Conservation (phyloP, 2,888 invertebrate species). For the Lottia scabra region DNA sequence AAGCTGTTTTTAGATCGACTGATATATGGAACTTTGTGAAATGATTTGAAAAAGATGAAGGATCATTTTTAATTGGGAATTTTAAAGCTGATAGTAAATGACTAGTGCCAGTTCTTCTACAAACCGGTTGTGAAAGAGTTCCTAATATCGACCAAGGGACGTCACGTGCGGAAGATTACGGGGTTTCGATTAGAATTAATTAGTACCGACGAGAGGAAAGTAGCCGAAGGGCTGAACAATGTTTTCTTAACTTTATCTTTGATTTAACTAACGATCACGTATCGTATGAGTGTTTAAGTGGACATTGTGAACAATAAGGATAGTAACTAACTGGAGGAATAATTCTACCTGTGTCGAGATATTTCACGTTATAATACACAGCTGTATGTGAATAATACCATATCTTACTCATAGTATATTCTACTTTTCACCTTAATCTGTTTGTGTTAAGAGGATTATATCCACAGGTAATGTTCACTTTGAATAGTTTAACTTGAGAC, state of each 20-base stretch:
- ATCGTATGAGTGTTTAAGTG: not conserved
- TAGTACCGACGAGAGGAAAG: not conserved
- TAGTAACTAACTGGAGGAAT: conserved; percentile 10
- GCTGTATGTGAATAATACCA: not conserved
- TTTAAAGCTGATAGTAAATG: not conserved
- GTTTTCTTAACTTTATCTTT: conserved; percentile 3
- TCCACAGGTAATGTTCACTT: not conserved
- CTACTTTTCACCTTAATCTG: not conserved
- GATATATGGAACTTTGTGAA: not conserved
- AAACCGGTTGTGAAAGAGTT: not conserved
- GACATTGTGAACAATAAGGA: not conserved
- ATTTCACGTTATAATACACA: not conserved
- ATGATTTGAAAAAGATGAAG: not conserved
- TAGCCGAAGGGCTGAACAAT: conserved; percentile 3
- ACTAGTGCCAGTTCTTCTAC: not conserved
- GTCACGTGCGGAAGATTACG: conserved; percentile 5
- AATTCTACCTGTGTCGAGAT: not conserved
- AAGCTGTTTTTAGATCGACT: not conserved
- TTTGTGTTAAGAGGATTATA: not conserved
- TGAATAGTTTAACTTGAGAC: too few relatives aligned
- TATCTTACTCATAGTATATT: too few relatives aligned
- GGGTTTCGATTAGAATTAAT: conserved; percentile 2
- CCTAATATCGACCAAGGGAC: not conserved
- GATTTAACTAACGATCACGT: conserved; percentile 4
- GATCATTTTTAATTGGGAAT: not conserved